Base-by-base conservation (phyloP, 2,888 invertebrate genomes). In the Brenthis daphne region DNA sequence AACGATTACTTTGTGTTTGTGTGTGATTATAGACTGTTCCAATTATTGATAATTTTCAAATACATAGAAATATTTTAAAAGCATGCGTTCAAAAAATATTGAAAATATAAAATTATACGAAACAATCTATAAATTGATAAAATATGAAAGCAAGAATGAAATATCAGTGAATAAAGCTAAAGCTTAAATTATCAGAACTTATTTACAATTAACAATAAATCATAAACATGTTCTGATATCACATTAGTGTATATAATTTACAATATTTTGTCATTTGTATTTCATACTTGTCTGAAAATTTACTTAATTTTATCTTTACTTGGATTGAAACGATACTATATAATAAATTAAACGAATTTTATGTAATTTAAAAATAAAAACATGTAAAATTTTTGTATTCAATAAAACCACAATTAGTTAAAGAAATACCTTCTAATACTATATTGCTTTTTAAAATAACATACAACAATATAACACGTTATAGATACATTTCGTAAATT, bases 51-150 rank as follows among this genome's bases (percentile, higher is more conserved):
- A 67, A 51, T 67, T 65, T 58, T 56, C 11, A 16, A 50, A 60
- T n/a, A n/a, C n/a, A n/a, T 60, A 50, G 55, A 71, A 11, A 70
- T 68, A 65, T 64, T 69, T 58, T 55, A 74, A 76, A 81, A 69
- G 80, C 84, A 85, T 86, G 83, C 84, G 67, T 48, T 65, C 73
- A 78, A 77, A 64, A 67, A 71, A 61, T 74, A 73, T 74, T 50
- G 58, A 73, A 77, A 77, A 73, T 76, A 71, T 63, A 67, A 74
- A 80, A 77, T 79, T 75, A 80, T 78, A 79, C 74, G 86, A 88
- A 90, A 90, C 87, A 88, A 88, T 89, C 89, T 88, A 89, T 89
- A 87, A 85, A 73, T 78, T 75, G 72, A 77, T 76, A 75, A 76
- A 78, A 81, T 82, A 83, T 76, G 80, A 78, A 87, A 88, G 87